A percentile compares a stretch with the other conserved stretches of the same genome.
Evolutionary conservation across 2,888 invertebrate species (phyloP).

Genomic region (Xylophagus ater): DNA sequence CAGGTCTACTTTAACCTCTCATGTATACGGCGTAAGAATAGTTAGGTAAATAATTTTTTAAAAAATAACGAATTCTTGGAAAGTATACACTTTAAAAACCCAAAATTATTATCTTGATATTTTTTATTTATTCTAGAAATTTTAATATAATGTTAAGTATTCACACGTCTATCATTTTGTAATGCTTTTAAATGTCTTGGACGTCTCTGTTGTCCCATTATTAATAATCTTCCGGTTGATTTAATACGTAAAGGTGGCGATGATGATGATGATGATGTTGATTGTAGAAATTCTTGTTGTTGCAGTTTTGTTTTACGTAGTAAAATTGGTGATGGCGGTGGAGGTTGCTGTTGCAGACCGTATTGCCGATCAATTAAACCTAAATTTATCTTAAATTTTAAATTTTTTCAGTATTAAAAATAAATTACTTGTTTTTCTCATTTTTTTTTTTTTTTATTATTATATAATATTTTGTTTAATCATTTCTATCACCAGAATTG

Average conservation of each 20-base stretch:
- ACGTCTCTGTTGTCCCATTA: conserved; percentile 10
- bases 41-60: too few relatives aligned
- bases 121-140: too few relatives aligned
- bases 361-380: not conserved
- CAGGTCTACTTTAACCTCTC: too few relatives aligned
- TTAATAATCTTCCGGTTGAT: conserved; percentile 9
- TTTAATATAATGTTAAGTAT: too few relatives aligned
- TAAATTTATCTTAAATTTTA: conserved; percentile 6
- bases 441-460: too few relatives aligned
- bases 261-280: not conserved
- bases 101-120: too few relatives aligned
- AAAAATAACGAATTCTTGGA: too few relatives aligned
- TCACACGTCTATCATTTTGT: conserved; percentile 3
- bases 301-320: not conserved
- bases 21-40: too few relatives aligned
- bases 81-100: too few relatives aligned
- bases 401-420: too few relatives aligned
- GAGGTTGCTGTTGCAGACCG: not conserved
- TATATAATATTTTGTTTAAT: too few relatives aligned
- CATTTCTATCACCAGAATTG: not conserved
- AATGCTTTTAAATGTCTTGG: conserved; percentile 10
- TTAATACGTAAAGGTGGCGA: conserved; percentile 8
- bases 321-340: not conserved
- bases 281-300: not conserved
- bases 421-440: too few relatives aligned